Conservation (phyloP, 2,797 vertebrate species). For the Paguma larvata region DNA sequence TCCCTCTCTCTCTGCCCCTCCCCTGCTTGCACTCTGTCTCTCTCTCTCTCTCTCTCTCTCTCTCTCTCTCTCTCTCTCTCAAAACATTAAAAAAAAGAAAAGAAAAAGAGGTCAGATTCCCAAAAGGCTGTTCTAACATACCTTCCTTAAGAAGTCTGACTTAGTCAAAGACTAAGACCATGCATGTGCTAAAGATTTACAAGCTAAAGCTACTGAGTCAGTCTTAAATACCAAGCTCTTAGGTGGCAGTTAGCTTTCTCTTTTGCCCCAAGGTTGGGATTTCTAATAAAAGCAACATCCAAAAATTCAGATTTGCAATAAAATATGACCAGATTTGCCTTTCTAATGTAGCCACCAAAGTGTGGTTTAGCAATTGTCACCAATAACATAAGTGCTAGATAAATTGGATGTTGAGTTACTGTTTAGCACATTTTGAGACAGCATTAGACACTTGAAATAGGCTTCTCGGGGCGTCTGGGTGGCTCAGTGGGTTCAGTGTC, state of each 20-base stretch:
- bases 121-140: not conserved
- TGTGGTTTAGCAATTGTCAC: not conserved
- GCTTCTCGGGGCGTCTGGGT: not conserved
- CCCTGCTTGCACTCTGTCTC: too few species aligned
- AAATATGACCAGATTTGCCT: conserved; percentile 3
- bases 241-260: not conserved
- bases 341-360: not conserved
- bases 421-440: not conserved
- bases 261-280: conserved; percentile 18
- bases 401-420: not conserved
- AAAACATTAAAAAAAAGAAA: too few species aligned
- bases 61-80: too few species aligned
- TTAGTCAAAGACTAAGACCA: not conserved
- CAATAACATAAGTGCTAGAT: not conserved
- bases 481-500: too few species aligned
- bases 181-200: not conserved
- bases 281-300: conserved; percentile 44
- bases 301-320: conserved; percentile 32
- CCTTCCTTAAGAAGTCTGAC: conserved; percentile 36
- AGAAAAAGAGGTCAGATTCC: not conserved
- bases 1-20: too few species aligned
- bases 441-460: not conserved
- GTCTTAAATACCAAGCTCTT: not conserved
- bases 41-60: too few species aligned
- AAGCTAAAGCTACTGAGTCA: conserved; percentile 5